Evolutionary conservation across 2,888 invertebrate species (phyloP).

Genomic region (Scaptomyza flava): DNA sequence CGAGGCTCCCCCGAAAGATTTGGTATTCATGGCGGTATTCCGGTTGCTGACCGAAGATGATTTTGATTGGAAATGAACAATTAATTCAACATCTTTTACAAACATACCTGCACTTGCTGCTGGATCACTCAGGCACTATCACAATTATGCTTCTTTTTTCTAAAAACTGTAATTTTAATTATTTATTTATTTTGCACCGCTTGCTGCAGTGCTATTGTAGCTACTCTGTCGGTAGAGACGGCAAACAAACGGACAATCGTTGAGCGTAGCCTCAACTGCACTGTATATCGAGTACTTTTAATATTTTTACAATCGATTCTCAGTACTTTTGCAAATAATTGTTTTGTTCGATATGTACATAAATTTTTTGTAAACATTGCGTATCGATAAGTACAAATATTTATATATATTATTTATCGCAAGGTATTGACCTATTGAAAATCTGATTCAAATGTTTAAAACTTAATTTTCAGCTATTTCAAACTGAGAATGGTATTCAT

Average conservation of each 20-base stretch:
- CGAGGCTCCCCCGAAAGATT: slow-evolving; percentile 16
- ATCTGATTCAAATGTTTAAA: neutral
- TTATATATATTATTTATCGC: neutral
- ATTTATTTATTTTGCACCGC: slow-evolving; percentile 60
- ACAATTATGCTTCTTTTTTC: slow-evolving; percentile 26
- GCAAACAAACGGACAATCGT: slow-evolving; percentile 8
- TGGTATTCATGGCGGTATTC: slow-evolving; percentile 28
- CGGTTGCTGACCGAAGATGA: slow-evolving; percentile 15
- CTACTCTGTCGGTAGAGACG: slow-evolving; percentile 36
- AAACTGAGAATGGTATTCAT: neutral
- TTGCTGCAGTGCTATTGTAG: slow-evolving; percentile 34
- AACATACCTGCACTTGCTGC: slow-evolving; percentile 40
- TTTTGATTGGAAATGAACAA: neutral
- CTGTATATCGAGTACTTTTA: neutral
- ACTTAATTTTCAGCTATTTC: neutral
- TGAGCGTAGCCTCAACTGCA: neutral
- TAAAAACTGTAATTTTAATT: slow-evolving; percentile 17
- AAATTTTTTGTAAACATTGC: neutral
- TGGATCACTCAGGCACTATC: slow-evolving; percentile 28
- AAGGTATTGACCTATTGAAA: neutral
- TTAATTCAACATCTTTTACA: neutral
- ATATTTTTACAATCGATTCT: neutral
- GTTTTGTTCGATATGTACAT: neutral
- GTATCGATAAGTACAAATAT: slow-evolving; percentile 6
- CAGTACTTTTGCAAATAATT: neutral